phyloP scores from a whole-genome alignment of 2,888 invertebrate species.

The Artemia sp. region DNA sequence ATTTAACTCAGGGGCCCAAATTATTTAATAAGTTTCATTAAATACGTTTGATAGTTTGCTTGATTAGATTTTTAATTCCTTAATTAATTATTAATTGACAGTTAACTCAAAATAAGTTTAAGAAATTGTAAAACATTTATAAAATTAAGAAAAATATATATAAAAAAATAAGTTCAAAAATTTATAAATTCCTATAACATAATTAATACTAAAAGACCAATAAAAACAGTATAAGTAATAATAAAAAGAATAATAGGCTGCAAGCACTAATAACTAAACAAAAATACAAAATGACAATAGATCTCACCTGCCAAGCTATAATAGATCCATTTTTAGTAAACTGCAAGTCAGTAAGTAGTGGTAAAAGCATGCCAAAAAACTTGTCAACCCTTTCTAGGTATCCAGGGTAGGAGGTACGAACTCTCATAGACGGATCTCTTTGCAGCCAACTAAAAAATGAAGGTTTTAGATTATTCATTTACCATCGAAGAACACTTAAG shows the following conservation, averaged over 20 bases:
- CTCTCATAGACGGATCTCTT: constrained; percentile 37
- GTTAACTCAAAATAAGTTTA: too few relatives aligned
- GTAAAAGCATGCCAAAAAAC: constrained; percentile 34
- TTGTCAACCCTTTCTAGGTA: constrained; percentile 33
- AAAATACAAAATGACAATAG: too few relatives aligned
- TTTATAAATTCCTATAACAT: not conserved
- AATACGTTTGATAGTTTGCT: too few relatives aligned
- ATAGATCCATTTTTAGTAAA: constrained; percentile 37
- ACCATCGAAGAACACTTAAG: too few relatives aligned
- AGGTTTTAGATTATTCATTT: too few relatives aligned
- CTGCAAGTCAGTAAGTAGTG: constrained; percentile 34
- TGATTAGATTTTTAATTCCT: too few relatives aligned
- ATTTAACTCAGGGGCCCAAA: too few relatives aligned
- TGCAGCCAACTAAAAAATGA: constrained; percentile 36
- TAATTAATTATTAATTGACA: too few relatives aligned
- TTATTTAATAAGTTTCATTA: too few relatives aligned
- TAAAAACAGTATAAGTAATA: constrained; percentile 12
- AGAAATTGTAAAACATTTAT: too few relatives aligned
- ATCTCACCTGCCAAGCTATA: constrained; percentile 33
- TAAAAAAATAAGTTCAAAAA: too few relatives aligned
- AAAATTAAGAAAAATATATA: too few relatives aligned
- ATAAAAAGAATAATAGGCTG: constrained; percentile 6
- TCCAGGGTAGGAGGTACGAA: constrained; percentile 33
- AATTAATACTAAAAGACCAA: not conserved
- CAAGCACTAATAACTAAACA: not conserved